Conservation (phyloP, 2,888 invertebrate species). For the Aphidius colemani region DNA sequence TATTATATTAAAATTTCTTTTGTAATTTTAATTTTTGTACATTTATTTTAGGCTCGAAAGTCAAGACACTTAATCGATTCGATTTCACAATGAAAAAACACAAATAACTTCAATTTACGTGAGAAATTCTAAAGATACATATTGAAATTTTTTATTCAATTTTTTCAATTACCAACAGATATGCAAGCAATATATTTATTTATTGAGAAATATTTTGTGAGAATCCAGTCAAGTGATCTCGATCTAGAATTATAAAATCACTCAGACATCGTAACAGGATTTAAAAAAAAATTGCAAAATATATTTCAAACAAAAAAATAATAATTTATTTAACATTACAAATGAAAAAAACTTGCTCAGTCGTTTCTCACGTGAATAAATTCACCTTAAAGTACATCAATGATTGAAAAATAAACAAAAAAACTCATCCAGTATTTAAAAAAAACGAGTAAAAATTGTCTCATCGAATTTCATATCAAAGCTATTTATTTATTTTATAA, state of each 20-base stretch:
- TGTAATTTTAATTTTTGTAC: no score
- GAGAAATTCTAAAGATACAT: constrained; percentile 34
- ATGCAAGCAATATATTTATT: constrained; percentile 18
- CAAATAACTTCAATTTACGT: constrained; percentile 23
- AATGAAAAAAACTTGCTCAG: not conserved
- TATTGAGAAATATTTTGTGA: constrained; percentile 20
- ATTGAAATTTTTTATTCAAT: not conserved
- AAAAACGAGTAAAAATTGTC: no score
- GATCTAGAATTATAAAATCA: constrained; percentile 26
- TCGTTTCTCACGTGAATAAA: constrained; percentile 14
- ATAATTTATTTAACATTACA: no score
- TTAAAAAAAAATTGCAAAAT: constrained; percentile 15
- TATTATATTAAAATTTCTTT: no score
- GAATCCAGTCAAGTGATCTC: constrained; percentile 16
- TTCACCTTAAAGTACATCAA: not conserved
- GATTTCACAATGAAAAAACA: no score
- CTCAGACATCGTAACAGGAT: constrained; percentile 26
- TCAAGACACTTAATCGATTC: no score
- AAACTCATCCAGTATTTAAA: no score
- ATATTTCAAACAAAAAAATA: constrained; percentile 4
- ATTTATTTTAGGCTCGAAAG: no score
- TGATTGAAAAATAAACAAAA: no score
- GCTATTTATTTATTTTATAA: no score
- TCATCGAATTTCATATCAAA: not conserved
- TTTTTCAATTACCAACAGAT: constrained; percentile 7